These are phyloP conservation scores for Carassius gibelio DNA, from an alignment of 2,113 vertebrate genomes.

Conservation along the genomic window DNA sequence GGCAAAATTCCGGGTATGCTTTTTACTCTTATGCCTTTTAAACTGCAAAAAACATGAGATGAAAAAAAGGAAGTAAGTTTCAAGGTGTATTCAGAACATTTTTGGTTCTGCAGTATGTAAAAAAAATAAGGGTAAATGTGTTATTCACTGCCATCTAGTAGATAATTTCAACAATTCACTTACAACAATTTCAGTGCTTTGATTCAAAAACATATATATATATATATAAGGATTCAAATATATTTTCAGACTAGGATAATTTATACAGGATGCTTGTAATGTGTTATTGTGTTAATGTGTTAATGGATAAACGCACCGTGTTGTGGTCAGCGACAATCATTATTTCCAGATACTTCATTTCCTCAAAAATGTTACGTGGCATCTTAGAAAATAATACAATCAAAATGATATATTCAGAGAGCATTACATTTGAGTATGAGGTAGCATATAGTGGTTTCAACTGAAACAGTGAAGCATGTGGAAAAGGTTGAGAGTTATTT, in stretches of 20 bases:
- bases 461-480: not conserved
- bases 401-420: not conserved
- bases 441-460: not conserved
- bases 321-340: constrained; percentile 97
- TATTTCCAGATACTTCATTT: constrained; percentile 96
- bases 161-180: not conserved
- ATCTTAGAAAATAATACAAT: constrained; percentile 69
- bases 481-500: constrained; percentile 53
- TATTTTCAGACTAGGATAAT: not conserved
- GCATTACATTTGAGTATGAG: not conserved
- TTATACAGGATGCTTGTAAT: not conserved
- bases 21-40: constrained; percentile 83
- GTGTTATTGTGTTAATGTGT: not conserved
- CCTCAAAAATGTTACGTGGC: constrained; percentile 89
- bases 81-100: not conserved
- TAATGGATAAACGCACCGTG: constrained; percentile 79
- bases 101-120: not conserved
- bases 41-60: constrained; percentile 73
- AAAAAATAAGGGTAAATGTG: not conserved
- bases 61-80: constrained; percentile 51
- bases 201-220: not conserved
- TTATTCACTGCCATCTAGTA: constrained; percentile 15
- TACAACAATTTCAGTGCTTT: not conserved
- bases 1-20: constrained; percentile 89
- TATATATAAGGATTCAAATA: not conserved